Base-by-base conservation (phyloP, 2,888 invertebrate genomes). In the Mamestra brassicae region DNA sequence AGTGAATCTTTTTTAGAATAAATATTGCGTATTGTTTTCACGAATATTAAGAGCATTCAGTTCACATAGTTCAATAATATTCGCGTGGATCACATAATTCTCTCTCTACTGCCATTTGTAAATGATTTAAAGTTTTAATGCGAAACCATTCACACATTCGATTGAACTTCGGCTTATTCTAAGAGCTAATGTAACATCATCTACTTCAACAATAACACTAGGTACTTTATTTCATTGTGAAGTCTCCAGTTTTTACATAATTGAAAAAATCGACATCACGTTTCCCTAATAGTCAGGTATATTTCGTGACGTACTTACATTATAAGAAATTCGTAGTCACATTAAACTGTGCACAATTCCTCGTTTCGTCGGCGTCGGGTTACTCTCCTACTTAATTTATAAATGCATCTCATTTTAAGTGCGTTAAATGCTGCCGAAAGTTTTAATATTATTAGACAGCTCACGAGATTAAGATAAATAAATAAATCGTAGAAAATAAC, bases 301-400 rank as follows among this genome's bases (percentile, higher is more conserved):
- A 89, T 89, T 88, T 89, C 88, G 88, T 81, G 83, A 77, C 74
- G 89, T 90, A 85, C 86, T 81, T 86, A 88, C 81, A 87, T 87
- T 90, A 90, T 90, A 90, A 91, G 91, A 93, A 95, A 95, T 95
- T 94, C 95, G 94, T 93, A 93, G 89, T 92, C 93, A 93, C 93
- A 90, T 90, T 85, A 89, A 90, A 93, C 91, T 92, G 93, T 93
- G 94, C 91, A 95, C 95, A 96, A 96, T 96, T 96, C 96, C 96
- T 95, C 92, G 92, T 90, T 89, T 90, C 86, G 89, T 90, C 90
- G 90, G 93, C 90, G 71, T 88, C 86, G 85, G 85, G 91, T 93
- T 91, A 86, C 79, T 88, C 38, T 58, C 38, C 76, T 80, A 78
- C 69, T 71, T 83, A 81, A 83, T 68, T 81, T 79, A 83, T 87